Evolutionary conservation across 2,888 invertebrate genomes (phyloP).

Genomic region (Sarcophaga carnaria): DNA sequence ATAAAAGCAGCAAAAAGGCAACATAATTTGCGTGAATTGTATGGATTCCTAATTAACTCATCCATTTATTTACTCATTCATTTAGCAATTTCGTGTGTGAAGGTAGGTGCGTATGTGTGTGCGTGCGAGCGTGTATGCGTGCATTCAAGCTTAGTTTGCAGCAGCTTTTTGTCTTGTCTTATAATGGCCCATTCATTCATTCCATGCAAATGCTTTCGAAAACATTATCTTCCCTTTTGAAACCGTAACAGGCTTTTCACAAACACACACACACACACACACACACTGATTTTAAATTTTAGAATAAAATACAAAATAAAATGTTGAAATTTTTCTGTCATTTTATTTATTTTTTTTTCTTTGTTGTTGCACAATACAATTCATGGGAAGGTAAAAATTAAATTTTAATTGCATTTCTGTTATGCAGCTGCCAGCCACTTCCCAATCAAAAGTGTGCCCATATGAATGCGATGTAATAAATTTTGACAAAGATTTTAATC

Average conservation of each 20-base stretch:
- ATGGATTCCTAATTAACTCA: constrained; percentile 67
- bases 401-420: constrained; percentile 49
- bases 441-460: constrained; percentile 46
- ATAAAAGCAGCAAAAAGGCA: constrained; percentile 20
- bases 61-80: constrained; percentile 15
- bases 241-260: neutral
- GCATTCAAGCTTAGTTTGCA: constrained; percentile 41
- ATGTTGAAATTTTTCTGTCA: neutral
- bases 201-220: constrained; percentile 21
- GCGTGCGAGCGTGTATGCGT: constrained; percentile 48
- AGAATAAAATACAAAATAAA: constrained; percentile 25
- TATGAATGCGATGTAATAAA: constrained; percentile 50
- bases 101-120: constrained; percentile 26
- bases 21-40: constrained; percentile 54
- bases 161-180: no score
- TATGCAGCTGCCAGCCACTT: constrained; percentile 36
- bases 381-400: constrained; percentile 50
- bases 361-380: constrained; percentile 4
- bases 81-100: neutral
- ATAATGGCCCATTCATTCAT: neutral
- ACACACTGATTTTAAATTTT: neutral
- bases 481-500: constrained; percentile 57
- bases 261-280: neutral
- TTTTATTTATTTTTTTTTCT: neutral
- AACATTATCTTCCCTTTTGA: constrained; percentile 31